Evolutionary conservation across 2,888 invertebrate species (phyloP), one percentile per base, ranked within the genome.

Genomic region (Bugulina stolonifera): DNA sequence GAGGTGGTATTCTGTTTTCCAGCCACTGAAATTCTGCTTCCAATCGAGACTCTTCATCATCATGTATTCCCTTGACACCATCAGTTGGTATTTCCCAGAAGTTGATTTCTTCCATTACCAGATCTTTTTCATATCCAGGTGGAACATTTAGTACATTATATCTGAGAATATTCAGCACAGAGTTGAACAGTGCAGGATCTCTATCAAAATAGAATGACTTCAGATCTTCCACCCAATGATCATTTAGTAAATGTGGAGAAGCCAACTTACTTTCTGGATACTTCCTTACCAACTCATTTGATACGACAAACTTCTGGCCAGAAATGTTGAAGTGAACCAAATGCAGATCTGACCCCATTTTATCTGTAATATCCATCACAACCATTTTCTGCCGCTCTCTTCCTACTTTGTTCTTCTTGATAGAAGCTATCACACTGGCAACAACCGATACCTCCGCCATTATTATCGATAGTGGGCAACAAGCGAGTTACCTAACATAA

Each of bases 1-100:
- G 64, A 3, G 64, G 64, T 18, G 64, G 64, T 25, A 32, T 32
- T 27, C 64, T 27, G 32, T 64, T 64, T 64, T 64, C 64, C 29
- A 64, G 64, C 64, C 64, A 64, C 27, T 64, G 64, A 32, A 64
- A 64, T n/a, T 64, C 64, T 2, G 64, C 64, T 32, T 64, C 64
- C 64, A 64, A 27, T 14, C 64, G 27, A 10, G 22, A 14, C n/a
- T 64, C 64, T 64, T 64, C 64, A 22, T 29, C 32, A 34, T 34
- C 34, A 5, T 34, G 29, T 14, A 14, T 27, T 25, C 22, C 27
- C 10, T 64, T 64, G 29, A 64, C 14, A 25, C 27, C 18, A 27
- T 64, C 32, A 29, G 5, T 32, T n/a, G 64, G 64, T 14, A 64
- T 27, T 14, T 27, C 14, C 64, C 64, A 64, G 32, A 29, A 64